phyloP scores from a whole-genome alignment of 2,888 invertebrate genomes.

The Beris chalybata region DNA sequence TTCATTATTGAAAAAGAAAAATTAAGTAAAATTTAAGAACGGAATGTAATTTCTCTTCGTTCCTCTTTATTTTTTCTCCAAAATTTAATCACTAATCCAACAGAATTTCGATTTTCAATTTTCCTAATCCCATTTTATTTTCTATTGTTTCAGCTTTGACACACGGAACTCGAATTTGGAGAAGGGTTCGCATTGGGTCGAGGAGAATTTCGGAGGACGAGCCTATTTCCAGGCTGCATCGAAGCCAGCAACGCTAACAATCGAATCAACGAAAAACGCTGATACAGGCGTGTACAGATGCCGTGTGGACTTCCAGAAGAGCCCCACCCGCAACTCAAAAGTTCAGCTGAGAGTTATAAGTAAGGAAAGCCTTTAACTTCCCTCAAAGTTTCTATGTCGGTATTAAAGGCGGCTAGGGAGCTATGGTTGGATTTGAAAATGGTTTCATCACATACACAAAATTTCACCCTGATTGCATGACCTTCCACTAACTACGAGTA shows the following conservation, averaged over 20 bases:
- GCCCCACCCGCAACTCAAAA: constrained; percentile 83
- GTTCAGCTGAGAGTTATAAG: constrained; percentile 88
- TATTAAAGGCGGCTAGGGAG: neutral
- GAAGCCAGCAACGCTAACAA: constrained; percentile 73
- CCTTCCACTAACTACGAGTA: no score
- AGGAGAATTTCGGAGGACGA: constrained; percentile 64
- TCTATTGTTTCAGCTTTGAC: constrained; percentile 56
- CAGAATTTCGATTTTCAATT: neutral
- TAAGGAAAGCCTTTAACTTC: constrained; percentile 60
- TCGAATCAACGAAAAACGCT: constrained; percentile 71
- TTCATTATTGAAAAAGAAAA: no score
- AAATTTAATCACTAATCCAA: no score
- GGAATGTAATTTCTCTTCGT: no score
- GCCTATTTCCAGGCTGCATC: constrained; percentile 69
- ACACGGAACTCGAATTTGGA: constrained; percentile 58
- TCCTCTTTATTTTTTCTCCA: no score
- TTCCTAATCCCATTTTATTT: neutral
- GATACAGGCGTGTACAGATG: constrained; percentile 86
- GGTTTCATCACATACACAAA: no score
- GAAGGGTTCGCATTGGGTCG: constrained; percentile 62
- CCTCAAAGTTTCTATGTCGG: constrained; percentile 6
- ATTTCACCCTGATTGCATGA: no score
- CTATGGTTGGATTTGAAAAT: no score
- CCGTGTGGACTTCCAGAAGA: constrained; percentile 86
- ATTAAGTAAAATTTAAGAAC: no score